Evolutionary conservation across 1,140 invertebrate genomes (phyloP).

Genomic region (Zaprionus tsacasi): DNA sequence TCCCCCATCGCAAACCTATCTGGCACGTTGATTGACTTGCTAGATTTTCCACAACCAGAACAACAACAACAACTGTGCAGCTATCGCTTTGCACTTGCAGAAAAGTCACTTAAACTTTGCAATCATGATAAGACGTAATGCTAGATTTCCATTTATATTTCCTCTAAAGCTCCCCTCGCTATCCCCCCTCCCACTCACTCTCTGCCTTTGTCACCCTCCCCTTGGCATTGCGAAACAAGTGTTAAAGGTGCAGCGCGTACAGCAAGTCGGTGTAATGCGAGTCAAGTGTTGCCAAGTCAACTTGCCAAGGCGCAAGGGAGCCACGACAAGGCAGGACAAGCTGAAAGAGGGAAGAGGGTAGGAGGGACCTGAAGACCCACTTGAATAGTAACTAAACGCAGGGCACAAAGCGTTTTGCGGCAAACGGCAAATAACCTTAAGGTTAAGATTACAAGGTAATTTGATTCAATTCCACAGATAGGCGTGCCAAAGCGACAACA

Average conservation of each 20-base stretch:
- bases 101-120: slow-evolving; percentile 84
- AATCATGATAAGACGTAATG: slow-evolving; percentile 81
- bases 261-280: slow-evolving; percentile 34
- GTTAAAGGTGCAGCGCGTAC: slow-evolving; percentile 68
- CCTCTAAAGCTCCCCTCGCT: slow-evolving; percentile 18
- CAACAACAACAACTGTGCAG: slow-evolving; percentile 30
- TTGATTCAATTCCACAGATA: slow-evolving; percentile 84
- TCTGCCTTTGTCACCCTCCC: neutral
- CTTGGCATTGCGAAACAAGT: slow-evolving; percentile 50
- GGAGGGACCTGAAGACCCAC: slow-evolving; percentile 20
- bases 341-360: neutral
- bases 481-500: slow-evolving; percentile 68
- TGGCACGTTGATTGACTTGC: slow-evolving; percentile 67
- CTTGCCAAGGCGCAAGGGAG: slow-evolving; percentile 6
- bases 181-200: neutral
- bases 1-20: neutral
- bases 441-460: slow-evolving; percentile 84
- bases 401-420: slow-evolving; percentile 75
- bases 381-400: slow-evolving; percentile 81
- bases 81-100: slow-evolving; percentile 67
- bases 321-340: no score
- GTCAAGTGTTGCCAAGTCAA: slow-evolving; percentile 46
- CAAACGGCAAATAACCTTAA: slow-evolving; percentile 84
- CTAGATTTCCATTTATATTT: slow-evolving; percentile 84
- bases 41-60: slow-evolving; percentile 48